Percentiles rank a stretch among this genome's conserved stretches.
phyloP scores from a whole-genome alignment of 2,113 vertebrate species.

The Entomyzon cyanotis region DNA sequence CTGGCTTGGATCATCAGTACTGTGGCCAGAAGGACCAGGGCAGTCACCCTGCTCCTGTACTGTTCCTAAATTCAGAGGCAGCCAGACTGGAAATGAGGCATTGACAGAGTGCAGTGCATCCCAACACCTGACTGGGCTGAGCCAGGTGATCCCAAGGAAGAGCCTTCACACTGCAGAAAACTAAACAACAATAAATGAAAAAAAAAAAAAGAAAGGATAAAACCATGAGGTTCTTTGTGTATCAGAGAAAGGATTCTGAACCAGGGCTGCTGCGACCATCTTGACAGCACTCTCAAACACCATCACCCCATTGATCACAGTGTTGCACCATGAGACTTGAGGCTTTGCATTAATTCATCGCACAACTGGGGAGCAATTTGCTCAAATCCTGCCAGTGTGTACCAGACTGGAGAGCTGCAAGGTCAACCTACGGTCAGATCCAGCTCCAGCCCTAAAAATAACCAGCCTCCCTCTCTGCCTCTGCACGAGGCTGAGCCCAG shows the following conservation, averaged over 20 bases:
- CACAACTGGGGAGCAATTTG: background rate
- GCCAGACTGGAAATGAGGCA: background rate
- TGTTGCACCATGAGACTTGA: background rate
- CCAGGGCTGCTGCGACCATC: background rate
- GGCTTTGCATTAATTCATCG: background rate
- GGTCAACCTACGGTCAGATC: constrained; percentile 10
- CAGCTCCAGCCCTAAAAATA: constrained; percentile 51
- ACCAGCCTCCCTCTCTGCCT: background rate
- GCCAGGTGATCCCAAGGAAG: background rate
- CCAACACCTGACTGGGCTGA: background rate
- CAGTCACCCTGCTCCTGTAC: background rate
- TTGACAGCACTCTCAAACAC: background rate
- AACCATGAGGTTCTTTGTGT: background rate
- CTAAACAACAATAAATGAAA: background rate
- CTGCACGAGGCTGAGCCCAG: background rate
- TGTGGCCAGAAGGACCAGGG: background rate
- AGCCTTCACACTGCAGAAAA: background rate
- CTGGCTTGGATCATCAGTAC: background rate
- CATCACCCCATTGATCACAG: fast-evolving
- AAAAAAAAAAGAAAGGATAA: fast-evolving
- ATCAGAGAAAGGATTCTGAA: background rate
- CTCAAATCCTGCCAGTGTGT: background rate
- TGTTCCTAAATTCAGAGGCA: background rate
- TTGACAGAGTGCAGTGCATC: background rate
- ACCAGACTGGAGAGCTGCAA: constrained; percentile 33